Evolutionary conservation across 2,797 vertebrate genomes (phyloP).

Genomic region (Molossus molossus): DNA sequence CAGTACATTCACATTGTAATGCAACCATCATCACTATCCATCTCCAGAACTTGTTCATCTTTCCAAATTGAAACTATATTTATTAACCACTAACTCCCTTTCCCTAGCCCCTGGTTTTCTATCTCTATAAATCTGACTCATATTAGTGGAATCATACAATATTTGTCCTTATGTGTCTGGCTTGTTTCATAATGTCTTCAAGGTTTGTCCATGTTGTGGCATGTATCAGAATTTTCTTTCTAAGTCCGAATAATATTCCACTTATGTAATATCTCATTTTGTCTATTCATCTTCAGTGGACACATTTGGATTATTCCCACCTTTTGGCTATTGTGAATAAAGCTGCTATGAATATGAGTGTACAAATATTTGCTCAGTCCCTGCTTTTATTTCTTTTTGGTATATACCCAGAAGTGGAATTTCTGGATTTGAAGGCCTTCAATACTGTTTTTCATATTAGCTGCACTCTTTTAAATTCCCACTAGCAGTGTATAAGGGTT

Average conservation of each 20-base stretch:
- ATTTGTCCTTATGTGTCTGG: not conserved
- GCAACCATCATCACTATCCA: not conserved
- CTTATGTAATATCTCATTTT: not conserved
- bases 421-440: not conserved
- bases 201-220: not conserved
- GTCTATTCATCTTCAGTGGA: not conserved
- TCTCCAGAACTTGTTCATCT: not conserved
- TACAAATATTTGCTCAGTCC: not conserved
- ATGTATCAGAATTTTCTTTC: conserved; percentile 20
- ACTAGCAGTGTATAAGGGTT: not conserved
- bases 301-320: not conserved
- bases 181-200: conserved; percentile 13
- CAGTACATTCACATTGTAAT: not conserved
- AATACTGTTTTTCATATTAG: not conserved
- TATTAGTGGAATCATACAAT: not conserved
- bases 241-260: not conserved
- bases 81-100: not conserved
- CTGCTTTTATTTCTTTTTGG: conserved; percentile 43
- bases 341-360: not conserved
- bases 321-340: conserved; percentile 14
- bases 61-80: not conserved
- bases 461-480: not conserved
- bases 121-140: not conserved
- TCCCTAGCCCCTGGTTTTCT: not conserved
- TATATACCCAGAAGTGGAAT: not conserved